Base-by-base conservation (phyloP, 30 jellyfish, hydroid and myxozoan genomes). In the Cassiopea andromeda region DNA sequence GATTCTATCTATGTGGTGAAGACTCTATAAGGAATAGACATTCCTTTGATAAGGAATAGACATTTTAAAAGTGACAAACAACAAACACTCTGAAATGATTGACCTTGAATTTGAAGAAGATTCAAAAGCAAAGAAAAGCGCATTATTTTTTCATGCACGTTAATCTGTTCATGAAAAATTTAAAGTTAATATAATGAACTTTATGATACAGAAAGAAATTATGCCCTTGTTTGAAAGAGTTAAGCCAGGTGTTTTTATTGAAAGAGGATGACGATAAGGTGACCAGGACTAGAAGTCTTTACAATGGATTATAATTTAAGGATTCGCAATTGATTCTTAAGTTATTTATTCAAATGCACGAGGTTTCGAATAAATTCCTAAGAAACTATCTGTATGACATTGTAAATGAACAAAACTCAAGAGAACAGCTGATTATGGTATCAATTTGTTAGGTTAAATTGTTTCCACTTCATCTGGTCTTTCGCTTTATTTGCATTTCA, bases 161-260 rank as follows among this genome's bases (percentile, higher is more conserved):
- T 81, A 81, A 81, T 64, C 90, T 81, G 72, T 60, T 81, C 90
- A 81, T 66, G 10, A 66, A 81, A 81, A 50, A 44, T 81, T 81
- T 81, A 81, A 81, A 72, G 50, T 44, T 13, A 50, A 46, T 44
- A 69, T 70, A 61, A 50, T 45, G 9, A 47, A 64, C 46, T 81
- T 81, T 61, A 67, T 48, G 90, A 14, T 64, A 44, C 61, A 66
- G n/a, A 43, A 79, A 43, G 17, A 69, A 80, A 59, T 46, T 57
- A 15, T 43, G 45, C 89, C 81, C 77, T 81, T 45, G 46, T 81
- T 66, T 64, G 70, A 60, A 60, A 18, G 89, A 61, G 7, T 0
- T 8, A 18, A 50, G 64, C 45, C 89, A 81, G 77, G 27, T 81
- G 89, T 57, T 45, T 44, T 27, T 5, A n/a, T 69, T 58, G 48